These are phyloP conservation scores for Ceratosolen solmsi DNA, from an alignment of 1,140 invertebrate genomes.

Conservation along the genomic window DNA sequence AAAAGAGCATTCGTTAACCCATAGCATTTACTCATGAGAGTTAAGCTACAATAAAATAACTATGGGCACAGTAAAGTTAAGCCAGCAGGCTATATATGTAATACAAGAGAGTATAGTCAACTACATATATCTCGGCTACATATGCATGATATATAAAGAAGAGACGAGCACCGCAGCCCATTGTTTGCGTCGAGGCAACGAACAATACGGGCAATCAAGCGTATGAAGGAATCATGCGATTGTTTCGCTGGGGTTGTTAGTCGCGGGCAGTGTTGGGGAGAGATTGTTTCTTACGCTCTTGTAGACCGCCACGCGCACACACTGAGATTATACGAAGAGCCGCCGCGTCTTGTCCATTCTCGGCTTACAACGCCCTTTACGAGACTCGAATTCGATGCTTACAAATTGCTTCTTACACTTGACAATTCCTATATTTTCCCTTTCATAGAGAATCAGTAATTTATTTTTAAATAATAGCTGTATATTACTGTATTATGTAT, in stretches of 20 bases:
- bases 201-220: constrained; percentile 70
- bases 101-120: neutral
- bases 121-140: neutral
- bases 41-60: constrained; percentile 27
- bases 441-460: no score
- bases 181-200: constrained; percentile 52
- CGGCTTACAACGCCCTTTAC: neutral
- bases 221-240: constrained; percentile 68
- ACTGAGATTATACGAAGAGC: neutral
- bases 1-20: neutral
- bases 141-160: constrained; percentile 1
- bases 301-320: neutral
- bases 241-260: constrained; percentile 61
- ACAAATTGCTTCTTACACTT: neutral
- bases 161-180: constrained; percentile 37
- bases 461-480: no score
- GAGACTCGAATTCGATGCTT: neutral
- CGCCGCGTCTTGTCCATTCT: neutral
- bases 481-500: no score
- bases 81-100: neutral
- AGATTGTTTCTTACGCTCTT: constrained; percentile 25
- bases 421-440: no score
- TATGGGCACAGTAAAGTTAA: constrained; percentile 42
- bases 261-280: constrained; percentile 31
- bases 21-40: neutral